Evolutionary conservation across 2,888 invertebrate species (phyloP), one percentile per base, ranked within the genome.

Genomic region (Plagodis pulveraria): DNA sequence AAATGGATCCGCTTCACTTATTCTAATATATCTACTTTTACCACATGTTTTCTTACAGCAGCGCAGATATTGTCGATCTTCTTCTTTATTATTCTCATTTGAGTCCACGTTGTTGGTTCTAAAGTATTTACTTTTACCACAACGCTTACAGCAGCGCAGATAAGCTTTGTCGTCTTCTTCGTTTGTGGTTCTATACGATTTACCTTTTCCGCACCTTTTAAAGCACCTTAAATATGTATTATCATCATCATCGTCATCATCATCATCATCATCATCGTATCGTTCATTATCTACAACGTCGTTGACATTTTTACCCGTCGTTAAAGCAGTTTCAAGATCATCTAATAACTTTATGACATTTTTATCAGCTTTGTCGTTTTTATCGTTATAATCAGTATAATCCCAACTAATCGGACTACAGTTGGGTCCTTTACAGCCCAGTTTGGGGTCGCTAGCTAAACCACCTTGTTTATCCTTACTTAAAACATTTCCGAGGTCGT

Each of bases 401-500:
- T 44, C 22, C 32, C n/a, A 22, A 5, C n/a, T 46, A 2, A 34
- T 32, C 5, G 36, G 4, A 2, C 55, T 49, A 32, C 62, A 52
- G 9, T 44, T 36, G 32, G n/a, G 12, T 5, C 63, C 58, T n/a
- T 40, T 51, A 22, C 69, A 69, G 6, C 60, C 53, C 5, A 65
- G 48, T 38, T 52, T 11, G 32, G 43, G 0, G 40, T 11, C 9
- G 36, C 9, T 36, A 12, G 10, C 38, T 41, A n/a, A 36, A n/a
- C 63, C 48, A 32, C 49, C 47, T 36, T 50, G n/a, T 5, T 36
- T 50, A 10, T 5, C 47, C 41, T 6, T 64, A 56, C 40, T 8
- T 46, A 58, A 7, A 12, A 46, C 22, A 22, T 50, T 43, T 47
- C 73, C 73, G 9, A 80, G 58, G 41, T 74, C 67, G 10, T 74